A percentile compares a stretch with the other conserved stretches of the same genome.
phyloP scores from a whole-genome alignment of 2,797 vertebrate genomes.

The Poeciliopsis turneri region DNA sequence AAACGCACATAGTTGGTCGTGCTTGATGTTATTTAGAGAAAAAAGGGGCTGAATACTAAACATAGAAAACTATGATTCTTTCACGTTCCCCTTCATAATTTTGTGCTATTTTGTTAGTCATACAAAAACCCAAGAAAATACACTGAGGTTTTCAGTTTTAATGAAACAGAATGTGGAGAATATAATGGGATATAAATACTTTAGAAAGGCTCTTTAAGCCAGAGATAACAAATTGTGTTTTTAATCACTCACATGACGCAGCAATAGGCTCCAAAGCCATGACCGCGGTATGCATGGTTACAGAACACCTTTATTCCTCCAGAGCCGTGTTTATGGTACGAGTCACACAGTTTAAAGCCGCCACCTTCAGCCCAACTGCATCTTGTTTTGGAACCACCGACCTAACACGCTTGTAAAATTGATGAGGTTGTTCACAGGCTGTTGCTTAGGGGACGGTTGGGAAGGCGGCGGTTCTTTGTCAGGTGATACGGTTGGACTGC shows the following conservation, averaged over 20 bases:
- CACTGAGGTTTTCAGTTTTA: neutral
- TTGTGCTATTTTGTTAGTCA: neutral
- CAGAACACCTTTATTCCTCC: constrained; percentile 3
- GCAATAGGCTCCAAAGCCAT: constrained; percentile 1
- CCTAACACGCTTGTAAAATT: constrained; percentile 70
- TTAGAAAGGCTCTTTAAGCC: neutral
- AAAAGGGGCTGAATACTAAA: neutral
- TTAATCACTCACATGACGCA: constrained; percentile 7
- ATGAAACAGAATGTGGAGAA: neutral
- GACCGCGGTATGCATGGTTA: neutral
- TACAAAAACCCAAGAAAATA: neutral
- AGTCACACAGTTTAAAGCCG: constrained; percentile 19
- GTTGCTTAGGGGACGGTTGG: constrained; percentile 62
- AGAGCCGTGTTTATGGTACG: constrained; percentile 34
- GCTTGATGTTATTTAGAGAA: neutral
- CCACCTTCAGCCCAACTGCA: constrained; percentile 24
- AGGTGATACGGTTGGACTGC: constrained; percentile 64
- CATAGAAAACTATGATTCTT: neutral
- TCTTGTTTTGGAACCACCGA: constrained; percentile 68
- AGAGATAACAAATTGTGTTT: constrained; percentile 11
- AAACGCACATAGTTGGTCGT: neutral
- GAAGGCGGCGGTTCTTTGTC: constrained; percentile 63
- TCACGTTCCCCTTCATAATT: neutral
- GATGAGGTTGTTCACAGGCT: constrained; percentile 67
- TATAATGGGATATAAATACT: neutral